Evolutionary conservation across 2,113 vertebrate genomes (phyloP), one percentile per base, ranked within the genome.

Genomic region (Carollia perspicillata): DNA sequence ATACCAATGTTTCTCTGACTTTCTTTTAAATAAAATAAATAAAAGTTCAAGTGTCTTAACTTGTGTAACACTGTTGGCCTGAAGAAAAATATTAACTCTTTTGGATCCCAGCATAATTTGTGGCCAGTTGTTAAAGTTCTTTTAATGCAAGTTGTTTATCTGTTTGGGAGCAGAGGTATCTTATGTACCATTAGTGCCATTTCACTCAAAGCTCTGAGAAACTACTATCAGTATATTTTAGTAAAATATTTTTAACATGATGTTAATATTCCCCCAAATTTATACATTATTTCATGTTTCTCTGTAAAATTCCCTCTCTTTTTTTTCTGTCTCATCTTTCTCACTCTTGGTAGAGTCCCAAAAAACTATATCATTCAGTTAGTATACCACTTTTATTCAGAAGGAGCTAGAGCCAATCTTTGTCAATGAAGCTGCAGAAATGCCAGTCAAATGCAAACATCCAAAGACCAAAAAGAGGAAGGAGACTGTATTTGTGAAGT

Each of bases 201-300:
- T 33, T 84, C 49, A 71, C 35, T 79, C 30, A 92, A 66, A 33
- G 0, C 22, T 94, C 33, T 92, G 12, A 80, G 72, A 93, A 20
- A 85, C 18, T 89, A 94, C 42, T 44, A 44, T 44, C 5, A 44
- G 95, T 78, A 83, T 1, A 63, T 90, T 65, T 95, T 95, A 84
- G 6, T 84, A 85, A 80, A 71, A 72, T 51, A 2, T 2, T 84
- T 6, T 77, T 44, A 1, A 28, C 90, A 93, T 86, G 53, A 26
- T 86, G 68, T 49, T 66, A 55, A 35, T 16, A 72, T 37, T 37
- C n/a, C 8, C 33, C 66, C 3, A 37, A 69, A 69, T 37, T 69
- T 69, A 10, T 37, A 69, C 20, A n/a, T 37, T 14, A 69, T n/a
- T 69, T 69, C 18, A 35, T 69, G 35, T 20, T 69, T 37, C 66